Conservation (phyloP, 2,888 invertebrate genomes). For the Rhopalosiphum nymphaeae region DNA sequence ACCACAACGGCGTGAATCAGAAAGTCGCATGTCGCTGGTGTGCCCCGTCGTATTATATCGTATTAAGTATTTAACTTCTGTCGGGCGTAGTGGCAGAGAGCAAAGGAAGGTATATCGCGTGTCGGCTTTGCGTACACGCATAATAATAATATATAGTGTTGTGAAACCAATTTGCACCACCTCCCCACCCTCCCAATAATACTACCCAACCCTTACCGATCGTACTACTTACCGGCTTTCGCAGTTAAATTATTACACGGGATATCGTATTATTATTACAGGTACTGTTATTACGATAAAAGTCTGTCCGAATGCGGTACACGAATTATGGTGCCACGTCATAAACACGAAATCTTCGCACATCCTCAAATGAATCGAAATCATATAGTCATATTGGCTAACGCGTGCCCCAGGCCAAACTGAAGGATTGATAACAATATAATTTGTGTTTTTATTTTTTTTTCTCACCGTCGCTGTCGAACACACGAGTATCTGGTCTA, state of each 20-base stretch:
- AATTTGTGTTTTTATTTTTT: neutral
- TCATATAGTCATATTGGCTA: neutral
- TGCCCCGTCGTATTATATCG: neutral
- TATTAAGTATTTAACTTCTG: neutral
- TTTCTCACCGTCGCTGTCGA: neutral
- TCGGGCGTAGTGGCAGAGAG: neutral
- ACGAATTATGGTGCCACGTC: neutral
- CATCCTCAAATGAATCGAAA: neutral
- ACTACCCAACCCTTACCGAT: neutral
- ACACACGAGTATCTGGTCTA: neutral
- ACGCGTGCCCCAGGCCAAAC: neutral
- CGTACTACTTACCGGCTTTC: neutral
- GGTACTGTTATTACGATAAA: neutral
- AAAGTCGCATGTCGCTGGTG: neutral
- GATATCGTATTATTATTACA: neutral
- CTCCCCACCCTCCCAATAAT: neutral
- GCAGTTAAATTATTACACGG: neutral
- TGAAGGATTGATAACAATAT: neutral
- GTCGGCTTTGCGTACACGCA: neutral
- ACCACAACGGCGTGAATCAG: neutral
- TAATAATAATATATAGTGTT: conserved; percentile 17
- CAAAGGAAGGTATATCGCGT: neutral
- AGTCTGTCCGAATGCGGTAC: neutral
- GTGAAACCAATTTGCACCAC: conserved; percentile 13
- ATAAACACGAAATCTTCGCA: neutral